A percentile compares a stretch with the other conserved stretches of the same genome.
Evolutionary conservation across 2,888 invertebrate species (phyloP).

Genomic region (Agrotis ipsilon): DNA sequence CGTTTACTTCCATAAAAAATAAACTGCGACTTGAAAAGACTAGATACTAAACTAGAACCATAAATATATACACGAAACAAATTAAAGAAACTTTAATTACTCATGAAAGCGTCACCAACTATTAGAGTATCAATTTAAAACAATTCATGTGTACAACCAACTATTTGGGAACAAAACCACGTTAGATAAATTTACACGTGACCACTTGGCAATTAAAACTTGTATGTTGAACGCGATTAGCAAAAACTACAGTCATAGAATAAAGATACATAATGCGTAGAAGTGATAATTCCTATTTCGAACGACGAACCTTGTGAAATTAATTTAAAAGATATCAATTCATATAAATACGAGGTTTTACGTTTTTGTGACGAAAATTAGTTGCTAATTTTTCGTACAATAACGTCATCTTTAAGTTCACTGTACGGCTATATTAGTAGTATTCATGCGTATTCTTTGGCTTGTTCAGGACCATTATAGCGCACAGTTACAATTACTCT

Average conservation of each 20-base stretch:
- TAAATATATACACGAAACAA: conserved; percentile 2
- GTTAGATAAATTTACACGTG: conserved; percentile 69
- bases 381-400: too few species aligned
- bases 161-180: conserved; percentile 59
- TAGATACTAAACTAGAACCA: not conserved
- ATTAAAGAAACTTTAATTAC: conserved; percentile 29
- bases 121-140: conserved; percentile 48
- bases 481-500: too few species aligned
- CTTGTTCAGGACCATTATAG: too few species aligned
- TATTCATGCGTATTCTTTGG: too few species aligned
- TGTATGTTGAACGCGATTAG: conserved; percentile 79
- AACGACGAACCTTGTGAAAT: too few species aligned
- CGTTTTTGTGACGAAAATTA: too few species aligned
- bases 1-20: not conserved
- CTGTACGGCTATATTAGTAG: too few species aligned
- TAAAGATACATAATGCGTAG: not conserved
- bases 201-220: conserved; percentile 82
- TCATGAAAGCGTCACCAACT: conserved; percentile 26
- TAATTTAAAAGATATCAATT: too few species aligned
- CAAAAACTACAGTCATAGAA: conserved; percentile 77
- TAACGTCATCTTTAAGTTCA: too few species aligned
- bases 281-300: not conserved
- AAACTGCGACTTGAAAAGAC: not conserved
- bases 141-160: conserved; percentile 51
- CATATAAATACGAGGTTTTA: too few species aligned